phyloP scores from a whole-genome alignment of 2,888 invertebrate genomes.

The Lepas anatifera region DNA sequence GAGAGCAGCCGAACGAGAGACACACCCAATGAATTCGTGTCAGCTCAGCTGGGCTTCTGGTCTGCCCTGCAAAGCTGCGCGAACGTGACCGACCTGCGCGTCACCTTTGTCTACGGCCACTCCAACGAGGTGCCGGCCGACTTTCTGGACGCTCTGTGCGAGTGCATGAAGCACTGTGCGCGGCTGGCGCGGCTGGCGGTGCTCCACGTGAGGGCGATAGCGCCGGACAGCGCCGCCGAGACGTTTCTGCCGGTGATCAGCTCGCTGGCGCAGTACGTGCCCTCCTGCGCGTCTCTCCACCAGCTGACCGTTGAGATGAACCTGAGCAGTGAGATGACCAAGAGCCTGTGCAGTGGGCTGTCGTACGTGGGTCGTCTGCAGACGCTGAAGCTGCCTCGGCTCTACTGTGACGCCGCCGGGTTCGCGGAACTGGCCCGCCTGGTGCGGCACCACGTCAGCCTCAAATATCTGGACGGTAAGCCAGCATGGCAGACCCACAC shows the following conservation, averaged over 20 bases:
- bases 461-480: neutral
- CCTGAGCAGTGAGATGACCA: slow-evolving; percentile 30
- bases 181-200: slow-evolving; percentile 74
- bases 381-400: slow-evolving; percentile 78
- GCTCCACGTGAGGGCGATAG: slow-evolving; percentile 51
- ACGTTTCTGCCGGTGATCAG: slow-evolving; percentile 57
- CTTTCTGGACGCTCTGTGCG: slow-evolving; percentile 67
- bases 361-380: slow-evolving; percentile 85
- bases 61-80: slow-evolving; percentile 64
- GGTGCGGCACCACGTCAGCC: neutral
- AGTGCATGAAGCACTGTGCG: slow-evolving; percentile 60
- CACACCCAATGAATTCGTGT: slow-evolving; percentile 71
- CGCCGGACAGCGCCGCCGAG: slow-evolving; percentile 54
- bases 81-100: slow-evolving; percentile 86
- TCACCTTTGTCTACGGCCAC: slow-evolving; percentile 86
- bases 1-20: slow-evolving; percentile 99
- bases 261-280: slow-evolving; percentile 80
- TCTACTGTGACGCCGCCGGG: slow-evolving; percentile 53
- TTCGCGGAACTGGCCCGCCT: slow-evolving; percentile 10
- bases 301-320: slow-evolving; percentile 51
- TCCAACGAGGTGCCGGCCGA: slow-evolving; percentile 36
- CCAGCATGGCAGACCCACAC: too few species aligned
- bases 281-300: slow-evolving; percentile 72
- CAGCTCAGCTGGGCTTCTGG: slow-evolving; percentile 52
- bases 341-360: slow-evolving; percentile 58